Evolutionary conservation across 2,888 invertebrate genomes (phyloP), one percentile per base, ranked within the genome.

Genomic region (Athalia circularis): DNA sequence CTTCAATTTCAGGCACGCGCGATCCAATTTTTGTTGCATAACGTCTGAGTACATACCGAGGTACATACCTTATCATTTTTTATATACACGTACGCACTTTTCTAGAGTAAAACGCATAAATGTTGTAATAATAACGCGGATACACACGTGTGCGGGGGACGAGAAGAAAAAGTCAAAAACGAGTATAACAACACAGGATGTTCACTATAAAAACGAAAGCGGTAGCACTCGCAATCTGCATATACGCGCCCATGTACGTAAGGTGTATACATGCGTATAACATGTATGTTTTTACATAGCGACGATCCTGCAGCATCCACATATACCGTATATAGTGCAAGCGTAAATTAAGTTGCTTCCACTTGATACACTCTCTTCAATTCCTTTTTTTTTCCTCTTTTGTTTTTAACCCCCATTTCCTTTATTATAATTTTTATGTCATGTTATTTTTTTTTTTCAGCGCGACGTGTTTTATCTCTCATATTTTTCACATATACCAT

Each of bases 301-400:
- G 52, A n/a, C n/a, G 65, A 65, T 65, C 8, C 65, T 65, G 65
- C 13, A 8, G 48, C n/a, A n/a, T 29, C 29, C 29, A 29, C 29
- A 29, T 29, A 65, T 65, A 52, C 3, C 29, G 29, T 29, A 29
- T 11, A 11, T 9, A 4, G 54, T 54, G 54, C n/a, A n/a, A 11
- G n/a, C 9, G 54, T 54, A n/a, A 54, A 54, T 54, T 54, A 0
- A 54, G 7, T n/a, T 54, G 11, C 11, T 54, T 54, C 54, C 54
- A 9, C n/a, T n/a, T 54, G 29, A 29, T 29, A 29, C 29, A 29
- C n/a, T n/a, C 54, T n/a, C 54, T 54, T 11, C 52, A 11, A 52
- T 52, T 11, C 3, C 3, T n/a, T n/a, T 7, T 4, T 0, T 54
- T n/a, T 11, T 54, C n/a, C 54, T 54, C 54, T 54, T 54, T 7